These are phyloP conservation scores for Xenops minutus DNA, from an alignment of 2,797 vertebrate species.

Conservation along the genomic window DNA sequence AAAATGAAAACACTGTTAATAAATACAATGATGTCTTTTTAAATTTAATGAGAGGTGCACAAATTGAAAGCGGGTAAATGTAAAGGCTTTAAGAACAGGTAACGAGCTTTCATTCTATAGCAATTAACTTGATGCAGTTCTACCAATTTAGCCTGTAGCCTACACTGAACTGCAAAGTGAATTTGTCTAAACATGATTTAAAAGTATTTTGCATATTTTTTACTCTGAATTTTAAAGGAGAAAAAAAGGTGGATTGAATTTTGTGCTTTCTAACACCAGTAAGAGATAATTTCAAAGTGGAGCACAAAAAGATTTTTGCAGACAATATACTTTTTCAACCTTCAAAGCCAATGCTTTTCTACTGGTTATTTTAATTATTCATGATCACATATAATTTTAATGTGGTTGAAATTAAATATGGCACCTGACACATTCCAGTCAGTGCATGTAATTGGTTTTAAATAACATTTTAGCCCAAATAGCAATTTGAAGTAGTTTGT, in stretches of 20 bases:
- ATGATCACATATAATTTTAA: neutral
- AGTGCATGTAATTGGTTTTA: neutral
- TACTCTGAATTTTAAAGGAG: neutral
- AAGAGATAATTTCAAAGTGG: neutral
- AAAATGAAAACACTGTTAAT: neutral
- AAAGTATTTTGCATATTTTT: neutral
- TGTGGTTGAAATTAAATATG: neutral
- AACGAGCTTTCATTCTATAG: neutral
- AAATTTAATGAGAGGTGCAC: neutral
- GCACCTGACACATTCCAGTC: neutral
- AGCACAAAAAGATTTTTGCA: neutral
- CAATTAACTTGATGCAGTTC: neutral
- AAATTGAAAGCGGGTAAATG: neutral
- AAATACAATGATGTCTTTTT: neutral
- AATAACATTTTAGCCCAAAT: neutral
- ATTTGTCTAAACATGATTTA: neutral
- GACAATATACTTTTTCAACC: neutral
- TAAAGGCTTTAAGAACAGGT: neutral
- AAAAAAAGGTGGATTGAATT: neutral
- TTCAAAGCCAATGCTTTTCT: neutral
- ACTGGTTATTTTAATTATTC: neutral
- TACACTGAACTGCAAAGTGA: neutral
- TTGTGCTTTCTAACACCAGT: neutral
- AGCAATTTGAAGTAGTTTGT: neutral
- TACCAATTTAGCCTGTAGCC: neutral